Base-by-base conservation (phyloP, 1,140 invertebrate genomes). In the Drosophila nigromelanica region DNA sequence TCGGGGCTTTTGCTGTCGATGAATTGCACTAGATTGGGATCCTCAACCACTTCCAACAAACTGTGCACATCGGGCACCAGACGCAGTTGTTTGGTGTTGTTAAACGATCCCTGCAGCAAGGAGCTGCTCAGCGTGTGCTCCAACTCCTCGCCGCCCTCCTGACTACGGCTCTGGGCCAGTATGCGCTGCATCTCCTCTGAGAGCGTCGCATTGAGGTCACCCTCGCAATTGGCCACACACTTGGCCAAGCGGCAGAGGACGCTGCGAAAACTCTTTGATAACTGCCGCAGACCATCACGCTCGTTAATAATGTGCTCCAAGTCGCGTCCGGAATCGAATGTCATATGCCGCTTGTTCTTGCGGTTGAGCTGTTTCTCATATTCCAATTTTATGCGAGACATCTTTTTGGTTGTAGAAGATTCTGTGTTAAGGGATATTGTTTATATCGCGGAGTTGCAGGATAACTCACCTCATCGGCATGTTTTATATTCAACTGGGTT, bases 171-270 rank as follows among this genome's bases (percentile, higher is more conserved):
- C 1, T 78, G 73, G 3, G 74, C 51, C 3, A 87, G 42, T n/a
- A 91, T 70, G 27, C 90, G 87, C 21, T 91, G 90, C 56, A 96
- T 93, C 80, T 95, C 94, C 37, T 94, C 94, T 0, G 96, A 93
- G 14, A 96, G 90, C 1, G 95, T 96, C 52, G 94, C 95, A 89
- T 96, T 96, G 5, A 96, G 90, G 92, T 96, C 96, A 81, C 96
- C 95, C 92, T 97, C 96, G 61, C 95, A 96, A 55, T 94, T 93
- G 3, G 93, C 93, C 78, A 96, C 95, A 90, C 96, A 96, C 68
- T 94, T 94, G 30, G 95, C 93, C 73, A 96, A 92, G 75, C 96
- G 94, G 7, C 93, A 92, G 27, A 96, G 92, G 7, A 95, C 92
- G 21, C 72, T 76, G 27, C 91, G 86, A 47, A 92, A 90, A 35